Conservation (phyloP, 1,140 invertebrate genomes). For the Drosophila ananassae region DNA sequence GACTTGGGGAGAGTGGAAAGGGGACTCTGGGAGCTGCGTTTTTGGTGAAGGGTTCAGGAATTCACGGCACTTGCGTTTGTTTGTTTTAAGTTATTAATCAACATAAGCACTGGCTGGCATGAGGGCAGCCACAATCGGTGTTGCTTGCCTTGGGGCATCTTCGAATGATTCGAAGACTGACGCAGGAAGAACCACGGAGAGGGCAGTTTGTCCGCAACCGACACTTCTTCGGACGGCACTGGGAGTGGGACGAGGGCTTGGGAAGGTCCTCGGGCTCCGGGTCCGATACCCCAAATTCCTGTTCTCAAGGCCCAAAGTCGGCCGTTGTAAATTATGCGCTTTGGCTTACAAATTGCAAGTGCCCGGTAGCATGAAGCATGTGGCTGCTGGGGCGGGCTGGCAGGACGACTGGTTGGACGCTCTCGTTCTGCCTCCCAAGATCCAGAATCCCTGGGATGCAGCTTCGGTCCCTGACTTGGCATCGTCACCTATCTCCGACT, state of each 20-base stretch:
- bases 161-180: conserved; percentile 3
- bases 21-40: too few relatives aligned
- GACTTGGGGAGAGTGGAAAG: neutral
- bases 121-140: conserved; percentile 34
- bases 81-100: neutral
- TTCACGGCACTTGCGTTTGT: neutral
- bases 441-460: neutral
- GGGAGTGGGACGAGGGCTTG: conserved; percentile 2
- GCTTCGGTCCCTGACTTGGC: conserved; percentile 35
- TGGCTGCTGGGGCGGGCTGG: conserved; percentile 50
- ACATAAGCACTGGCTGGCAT: conserved; percentile 2
- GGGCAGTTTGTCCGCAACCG: conserved; percentile 17
- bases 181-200: too few relatives aligned
- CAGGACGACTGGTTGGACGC: neutral
- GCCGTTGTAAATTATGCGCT: conserved; percentile 79
- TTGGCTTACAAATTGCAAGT: conserved; percentile 81
- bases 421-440: neutral
- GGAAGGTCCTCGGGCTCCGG: neutral
- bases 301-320: conserved; percentile 6
- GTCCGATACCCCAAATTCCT: neutral
- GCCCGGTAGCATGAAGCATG: conserved; percentile 64
- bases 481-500: conserved; percentile 22
- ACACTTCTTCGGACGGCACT: conserved; percentile 34
- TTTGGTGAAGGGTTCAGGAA: neutral
- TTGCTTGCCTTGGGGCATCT: conserved; percentile 9